Evolutionary conservation across 2,888 invertebrate genomes (phyloP).

Genomic region (Cryptocephalus primarius): DNA sequence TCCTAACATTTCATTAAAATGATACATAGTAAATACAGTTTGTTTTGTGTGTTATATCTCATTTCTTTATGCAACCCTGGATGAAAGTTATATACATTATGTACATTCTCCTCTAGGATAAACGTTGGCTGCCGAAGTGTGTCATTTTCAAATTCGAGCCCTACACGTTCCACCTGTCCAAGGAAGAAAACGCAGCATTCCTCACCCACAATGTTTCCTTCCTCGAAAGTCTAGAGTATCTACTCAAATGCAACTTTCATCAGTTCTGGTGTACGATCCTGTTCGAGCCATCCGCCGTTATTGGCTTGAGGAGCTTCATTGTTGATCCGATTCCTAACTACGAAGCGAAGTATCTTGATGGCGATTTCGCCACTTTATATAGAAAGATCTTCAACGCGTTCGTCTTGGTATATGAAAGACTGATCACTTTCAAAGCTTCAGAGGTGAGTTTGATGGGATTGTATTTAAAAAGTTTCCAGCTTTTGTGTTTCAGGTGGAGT

Average conservation of each 20-base stretch:
- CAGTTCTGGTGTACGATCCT: slow-evolving; percentile 35
- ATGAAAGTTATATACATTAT: too few relatives aligned
- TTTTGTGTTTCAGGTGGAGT: slow-evolving; percentile 26
- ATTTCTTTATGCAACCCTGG: too few relatives aligned
- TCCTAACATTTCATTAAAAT: too few relatives aligned
- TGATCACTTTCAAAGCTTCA: slow-evolving; percentile 70
- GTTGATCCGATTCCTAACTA: slow-evolving; percentile 32
- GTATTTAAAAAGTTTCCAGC: neutral
- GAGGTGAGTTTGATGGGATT: slow-evolving; percentile 39
- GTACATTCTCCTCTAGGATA: slow-evolving; percentile 15
- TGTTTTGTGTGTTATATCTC: too few relatives aligned
- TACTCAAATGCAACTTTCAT: slow-evolving; percentile 30
- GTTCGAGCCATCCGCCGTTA: slow-evolving; percentile 24
- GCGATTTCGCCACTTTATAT: slow-evolving; percentile 41
- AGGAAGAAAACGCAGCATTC: slow-evolving; percentile 25
- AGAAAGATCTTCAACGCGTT: slow-evolving; percentile 52
- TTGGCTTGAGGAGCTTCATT: slow-evolving; percentile 28
- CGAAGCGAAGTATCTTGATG: slow-evolving; percentile 30
- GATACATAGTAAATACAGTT: too few relatives aligned
- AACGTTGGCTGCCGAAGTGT: slow-evolving; percentile 27
- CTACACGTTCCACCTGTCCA: slow-evolving; percentile 22
- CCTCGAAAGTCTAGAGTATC: slow-evolving; percentile 26
- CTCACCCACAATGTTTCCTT: slow-evolving; percentile 24
- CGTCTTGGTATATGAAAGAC: slow-evolving; percentile 60
- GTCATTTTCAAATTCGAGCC: slow-evolving; percentile 24